phyloP scores from a whole-genome alignment of 2,113 vertebrate species.

The Micronisus gabar region DNA sequence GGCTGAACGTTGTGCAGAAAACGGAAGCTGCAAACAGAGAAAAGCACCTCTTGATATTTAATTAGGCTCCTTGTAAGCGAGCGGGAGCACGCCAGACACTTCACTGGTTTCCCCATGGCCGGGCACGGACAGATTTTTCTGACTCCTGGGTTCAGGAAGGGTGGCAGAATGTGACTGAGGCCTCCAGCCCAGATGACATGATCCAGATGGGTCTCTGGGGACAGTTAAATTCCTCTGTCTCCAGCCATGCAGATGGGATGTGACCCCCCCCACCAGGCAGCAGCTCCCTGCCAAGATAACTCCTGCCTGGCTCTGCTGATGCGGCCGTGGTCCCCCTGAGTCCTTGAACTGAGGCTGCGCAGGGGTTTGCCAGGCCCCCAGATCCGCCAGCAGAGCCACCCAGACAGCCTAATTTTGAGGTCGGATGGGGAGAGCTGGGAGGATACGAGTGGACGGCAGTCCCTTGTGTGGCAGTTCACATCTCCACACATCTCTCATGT shows the following conservation, averaged over 20 bases:
- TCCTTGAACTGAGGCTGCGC: neutral
- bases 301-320: neutral
- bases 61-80: neutral
- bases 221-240: neutral
- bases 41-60: neutral
- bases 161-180: neutral
- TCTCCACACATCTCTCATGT: neutral
- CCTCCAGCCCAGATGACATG: neutral
- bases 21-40: neutral
- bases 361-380: neutral
- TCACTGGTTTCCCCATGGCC: accelerated
- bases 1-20: neutral
- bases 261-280: neutral
- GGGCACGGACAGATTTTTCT: neutral
- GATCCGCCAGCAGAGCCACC: neutral
- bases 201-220: neutral
- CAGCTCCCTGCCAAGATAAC: neutral
- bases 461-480: neutral
- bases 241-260: neutral
- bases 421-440: neutral
- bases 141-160: neutral
- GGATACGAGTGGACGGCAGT: neutral
- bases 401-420: neutral
- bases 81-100: neutral
- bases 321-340: neutral